Evolutionary conservation across 1,140 invertebrate species (phyloP), one percentile per base, ranked within the genome.

Genomic region (Mylabris phalerata): DNA sequence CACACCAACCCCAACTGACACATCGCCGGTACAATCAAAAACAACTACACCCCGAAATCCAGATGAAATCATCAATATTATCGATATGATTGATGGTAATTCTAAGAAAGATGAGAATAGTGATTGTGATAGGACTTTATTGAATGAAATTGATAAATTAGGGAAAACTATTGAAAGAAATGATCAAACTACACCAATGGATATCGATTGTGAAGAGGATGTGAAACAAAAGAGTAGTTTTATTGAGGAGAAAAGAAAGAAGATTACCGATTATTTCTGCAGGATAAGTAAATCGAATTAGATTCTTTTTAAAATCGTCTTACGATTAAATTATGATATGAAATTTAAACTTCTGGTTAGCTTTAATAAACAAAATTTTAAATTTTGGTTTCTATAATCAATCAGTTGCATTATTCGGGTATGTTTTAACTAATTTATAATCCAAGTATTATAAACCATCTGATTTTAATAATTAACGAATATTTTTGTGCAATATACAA

Each of bases 61-160:
- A 9, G 55, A 52, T 24, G 63, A 69, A 43, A 57, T 71, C 3
- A 46, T 55, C 9, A 38, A 61, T 27, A 57, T 71, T 26, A 65
- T 71, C 11, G 64, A 65, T 60, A 51, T 59, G 43, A 64, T 71
- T 13, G 68, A 71, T 61, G 65, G 65, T 9, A 63, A 61, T 41
- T 49, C 42, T 2, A 50, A 48, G 27, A 56, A 59, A 59, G 39
- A 40, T 54, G 56, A 42, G 42, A 50, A 62, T 11, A 60, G 47
- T 57, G 27, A 4, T 9, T 9, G 50, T 32, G 48, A 39, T 13
- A 56, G 56, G 49, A 60, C 55, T 5, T 54, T 64, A 5, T 62
- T 66, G 9, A 13, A 50, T 47, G 50, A 66, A 57, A 57, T 60
- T 9, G 60, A 63, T 39, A 60, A 62, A 57, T 57, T 45, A 10